These are phyloP conservation scores for Pomacea maculata DNA, from an alignment of 1,140 invertebrate species.

Conservation along the genomic window DNA sequence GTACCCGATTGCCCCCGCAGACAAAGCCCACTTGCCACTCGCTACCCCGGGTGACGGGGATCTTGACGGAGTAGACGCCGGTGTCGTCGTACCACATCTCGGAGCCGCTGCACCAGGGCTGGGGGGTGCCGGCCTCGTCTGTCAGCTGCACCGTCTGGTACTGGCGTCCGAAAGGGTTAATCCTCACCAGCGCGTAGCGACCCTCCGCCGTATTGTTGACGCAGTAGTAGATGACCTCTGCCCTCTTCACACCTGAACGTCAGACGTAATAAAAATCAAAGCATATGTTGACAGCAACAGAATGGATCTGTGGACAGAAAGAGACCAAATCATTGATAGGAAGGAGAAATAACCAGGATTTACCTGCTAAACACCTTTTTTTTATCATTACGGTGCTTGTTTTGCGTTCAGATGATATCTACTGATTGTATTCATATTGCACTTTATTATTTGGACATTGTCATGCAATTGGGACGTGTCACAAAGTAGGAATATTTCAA, in stretches of 20 bases:
- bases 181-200: background rate
- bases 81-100: background rate
- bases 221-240: slow-evolving; percentile 2
- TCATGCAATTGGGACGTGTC: no score
- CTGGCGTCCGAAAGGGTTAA: background rate
- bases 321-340: no score
- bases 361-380: no score
- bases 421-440: no score
- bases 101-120: background rate
- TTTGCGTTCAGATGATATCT: no score
- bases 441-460: no score
- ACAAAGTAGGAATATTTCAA: no score
- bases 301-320: no score
- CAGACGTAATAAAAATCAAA: no score
- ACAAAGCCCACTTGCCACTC: background rate
- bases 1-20: background rate
- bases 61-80: background rate
- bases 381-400: no score
- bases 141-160: background rate
- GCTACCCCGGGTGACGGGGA: background rate
- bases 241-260: background rate
- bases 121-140: background rate
- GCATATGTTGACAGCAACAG: no score
- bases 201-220: slow-evolving; percentile 2
- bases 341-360: no score